These are phyloP conservation scores for Heliconius hortense DNA, from an alignment of 2,888 invertebrate genomes.

Conservation along the genomic window DNA sequence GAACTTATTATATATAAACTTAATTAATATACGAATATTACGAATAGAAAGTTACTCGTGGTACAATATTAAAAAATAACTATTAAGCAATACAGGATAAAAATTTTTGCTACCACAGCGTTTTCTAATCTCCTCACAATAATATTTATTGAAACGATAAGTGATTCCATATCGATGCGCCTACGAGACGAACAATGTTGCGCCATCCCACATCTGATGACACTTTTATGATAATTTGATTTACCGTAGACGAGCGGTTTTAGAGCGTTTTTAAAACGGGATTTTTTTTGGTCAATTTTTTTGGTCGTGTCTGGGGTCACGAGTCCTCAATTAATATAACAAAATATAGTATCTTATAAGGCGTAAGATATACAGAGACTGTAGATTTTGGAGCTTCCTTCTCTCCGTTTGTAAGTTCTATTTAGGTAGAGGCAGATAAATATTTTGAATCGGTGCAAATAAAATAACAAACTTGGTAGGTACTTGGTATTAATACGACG, in stretches of 20 bases:
- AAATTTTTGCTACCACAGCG: background rate
- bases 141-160: conserved; percentile 41
- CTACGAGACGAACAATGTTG: conserved; percentile 47
- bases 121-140: conserved; percentile 35
- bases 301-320: no score
- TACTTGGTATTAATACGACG: no score
- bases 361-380: background rate
- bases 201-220: conserved; percentile 51
- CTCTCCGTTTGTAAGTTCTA: background rate
- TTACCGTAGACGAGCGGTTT: conserved; percentile 19
- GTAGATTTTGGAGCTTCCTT: background rate
- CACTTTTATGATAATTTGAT: conserved; percentile 63
- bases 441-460: no score
- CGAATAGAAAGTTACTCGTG: background rate
- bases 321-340: no score
- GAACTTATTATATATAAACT: no score
- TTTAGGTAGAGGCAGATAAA: background rate
- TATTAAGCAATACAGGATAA: background rate
- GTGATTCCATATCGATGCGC: conserved; percentile 42
- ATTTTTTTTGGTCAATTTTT: background rate
- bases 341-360: no score
- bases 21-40: background rate
- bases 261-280: background rate
- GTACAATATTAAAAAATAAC: background rate
- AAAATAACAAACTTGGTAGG: no score